These are phyloP conservation scores for Micropoecilia bifurca DNA, from an alignment of 2,797 vertebrate genomes.

Conservation along the genomic window DNA sequence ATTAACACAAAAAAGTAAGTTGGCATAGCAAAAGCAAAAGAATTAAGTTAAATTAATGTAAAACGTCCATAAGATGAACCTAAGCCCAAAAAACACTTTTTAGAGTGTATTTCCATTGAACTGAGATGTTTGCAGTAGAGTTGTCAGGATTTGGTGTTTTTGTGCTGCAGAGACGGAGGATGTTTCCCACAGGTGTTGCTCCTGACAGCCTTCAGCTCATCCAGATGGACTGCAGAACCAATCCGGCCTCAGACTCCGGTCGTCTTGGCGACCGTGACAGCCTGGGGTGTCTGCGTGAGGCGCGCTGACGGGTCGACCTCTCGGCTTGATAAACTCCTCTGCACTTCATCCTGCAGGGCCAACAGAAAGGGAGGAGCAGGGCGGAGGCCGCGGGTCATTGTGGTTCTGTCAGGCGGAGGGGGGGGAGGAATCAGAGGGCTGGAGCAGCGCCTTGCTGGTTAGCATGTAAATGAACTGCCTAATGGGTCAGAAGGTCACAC, in stretches of 20 bases:
- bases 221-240: constrained; percentile 49
- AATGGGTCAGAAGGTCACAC: constrained; percentile 62
- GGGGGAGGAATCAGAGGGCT: constrained; percentile 32
- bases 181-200: constrained; percentile 49
- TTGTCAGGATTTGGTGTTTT: too few species aligned
- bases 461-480: constrained; percentile 80
- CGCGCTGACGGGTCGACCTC: constrained; percentile 68
- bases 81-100: too few species aligned
- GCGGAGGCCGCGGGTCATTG: constrained; percentile 47
- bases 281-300: constrained; percentile 45
- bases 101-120: too few species aligned
- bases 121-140: too few species aligned
- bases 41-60: too few species aligned
- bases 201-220: constrained; percentile 29
- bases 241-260: constrained; percentile 26
- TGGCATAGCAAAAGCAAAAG: too few species aligned
- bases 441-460: constrained; percentile 50
- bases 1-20: too few species aligned
- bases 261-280: constrained; percentile 42
- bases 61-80: too few species aligned
- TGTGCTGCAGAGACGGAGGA: constrained; percentile 26
- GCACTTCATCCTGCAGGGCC: constrained; percentile 59
- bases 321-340: constrained; percentile 67
- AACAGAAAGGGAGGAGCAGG: constrained; percentile 46
- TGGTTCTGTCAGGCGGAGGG: constrained; percentile 46